Base-by-base conservation (phyloP, 2,113 vertebrate species). In the Gambusia affinis region DNA sequence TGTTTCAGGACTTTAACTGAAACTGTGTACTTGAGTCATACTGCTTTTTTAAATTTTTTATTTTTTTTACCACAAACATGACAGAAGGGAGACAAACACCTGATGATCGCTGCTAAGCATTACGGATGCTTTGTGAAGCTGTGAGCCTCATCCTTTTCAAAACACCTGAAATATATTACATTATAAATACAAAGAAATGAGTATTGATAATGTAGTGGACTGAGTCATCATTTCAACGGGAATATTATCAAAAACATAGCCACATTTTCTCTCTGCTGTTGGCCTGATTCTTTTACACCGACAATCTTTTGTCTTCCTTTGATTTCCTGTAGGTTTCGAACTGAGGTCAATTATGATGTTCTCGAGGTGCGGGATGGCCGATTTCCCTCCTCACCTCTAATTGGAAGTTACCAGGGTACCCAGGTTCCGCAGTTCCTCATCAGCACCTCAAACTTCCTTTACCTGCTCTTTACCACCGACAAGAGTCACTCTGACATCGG, bases 381-480 rank as follows among this genome's bases (percentile, higher is more conserved):
- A 15, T 98, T 96, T 70, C 96, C 98, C 35, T 98, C 97, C 0
- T 97, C 98, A 0, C 95, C 96, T 0, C 79, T 99, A 63, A 98
- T 99, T 31, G 98, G 98, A 3, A 95, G 97, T 78, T 99, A 98
- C 68, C 97, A 99, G 1, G 98, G 98, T 33, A 99, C 98, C 12
- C 98, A 99, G 90, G 98, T 99, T 42, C 98, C 98, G 4, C 98
- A 99, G 95, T 99, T 99, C 90, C 96, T 99, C 83, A 98, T 99
- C 92, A 99, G 98, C 92, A 99, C 97, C 91, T 98, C 97, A 92
- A 99, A 96, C 94, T 98, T 95, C 88, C 93, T 99, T 77, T 98
- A 94, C 83, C 95, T 99, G 17, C 96, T 98, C 63, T 99, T 99
- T 93, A 97, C 97, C 28, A 99, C 98, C 0, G 98, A 99, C 94